Base-by-base conservation (phyloP, 2,888 invertebrate genomes). In the Agonum fuliginosum region DNA sequence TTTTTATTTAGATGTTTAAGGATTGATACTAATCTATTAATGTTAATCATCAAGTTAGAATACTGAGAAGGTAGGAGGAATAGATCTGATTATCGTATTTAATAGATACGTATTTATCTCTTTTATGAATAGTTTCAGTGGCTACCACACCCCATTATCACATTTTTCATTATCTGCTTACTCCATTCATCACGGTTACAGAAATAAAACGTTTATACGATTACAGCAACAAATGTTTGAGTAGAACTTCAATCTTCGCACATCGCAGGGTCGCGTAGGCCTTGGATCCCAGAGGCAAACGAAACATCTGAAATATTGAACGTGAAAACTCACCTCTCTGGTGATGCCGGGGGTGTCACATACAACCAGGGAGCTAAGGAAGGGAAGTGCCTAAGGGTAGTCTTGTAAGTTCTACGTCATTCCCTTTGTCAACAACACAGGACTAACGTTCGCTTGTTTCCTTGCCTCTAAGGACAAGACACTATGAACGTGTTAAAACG, bases 291-390 rank as follows among this genome's bases (percentile, higher is more conserved):
- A 51, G 30, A 22, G 70, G 70, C 41, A 48, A 72, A 51, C 48
- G 20, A 43, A 72, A 71, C 71, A 48, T 72, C 71, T 72, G 48
- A 72, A 72, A 72, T 72, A 72, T 72, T 72, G 71, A 72, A 72
- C 71, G 71, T 72, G 71, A 51, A 72, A 72, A 72, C 71, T 72
- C 71, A 72, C 51, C 71, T 48, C 51, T 30, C 34, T 14, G 12
- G 34, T 20, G 62, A 30, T n/a, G 34, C n/a, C 24, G 19, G 19
- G 12, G 17, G 41, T 20, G 30, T 34, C n/a, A 65, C 19, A 34
- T 37, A 54, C 41, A 41, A 51, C 14, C 54, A 27, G 48, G 27
- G 24, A 12, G 24, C 58, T 24, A 24, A 24, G 65, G 27, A 34
- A 24, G 6, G 19, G n/a, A 43, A 22, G 24, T 22, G 48, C 48